A percentile compares a stretch with the other conserved stretches of the same genome.
phyloP scores from a whole-genome alignment of 1,140 invertebrate genomes.

The Holcopasites calliopsidis region DNA sequence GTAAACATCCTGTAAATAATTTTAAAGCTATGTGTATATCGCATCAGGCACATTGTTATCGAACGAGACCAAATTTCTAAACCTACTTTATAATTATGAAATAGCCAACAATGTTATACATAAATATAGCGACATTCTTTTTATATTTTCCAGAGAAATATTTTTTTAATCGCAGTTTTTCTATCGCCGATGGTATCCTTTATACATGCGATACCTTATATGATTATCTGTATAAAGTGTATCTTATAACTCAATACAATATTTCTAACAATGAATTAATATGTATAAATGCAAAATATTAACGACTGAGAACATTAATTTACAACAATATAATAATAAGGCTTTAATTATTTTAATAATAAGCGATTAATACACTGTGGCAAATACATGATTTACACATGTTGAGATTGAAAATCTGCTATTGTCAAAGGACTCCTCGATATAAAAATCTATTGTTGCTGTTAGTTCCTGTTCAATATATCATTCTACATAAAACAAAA shows the following conservation, averaged over 20 bases:
- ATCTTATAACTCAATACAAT: neutral
- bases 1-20: too few relatives aligned
- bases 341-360: slow-evolving; percentile 36
- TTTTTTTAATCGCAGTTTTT: slow-evolving; percentile 17
- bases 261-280: neutral
- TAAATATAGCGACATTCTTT: neutral
- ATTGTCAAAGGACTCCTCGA: too few relatives aligned
- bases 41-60: neutral
- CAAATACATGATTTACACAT: too few relatives aligned
- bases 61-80: slow-evolving; percentile 2
- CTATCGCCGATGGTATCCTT: slow-evolving; percentile 1
- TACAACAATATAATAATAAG: neutral
- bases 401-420: too few relatives aligned
- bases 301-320: slow-evolving; percentile 6
- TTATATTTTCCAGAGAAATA: neutral
- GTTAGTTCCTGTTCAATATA: slow-evolving; percentile 33
- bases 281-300: neutral
- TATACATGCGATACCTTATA: slow-evolving; percentile 1
- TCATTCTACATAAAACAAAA: neutral
- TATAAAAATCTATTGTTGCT: neutral
- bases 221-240: neutral
- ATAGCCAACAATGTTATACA: neutral
- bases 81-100: slow-evolving; percentile 2
- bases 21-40: neutral
- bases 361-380: slow-evolving; percentile 16